A percentile compares a stretch with the other conserved stretches of the same genome.
Evolutionary conservation across 2,888 invertebrate species (phyloP).

Genomic region (Unio delphinus): DNA sequence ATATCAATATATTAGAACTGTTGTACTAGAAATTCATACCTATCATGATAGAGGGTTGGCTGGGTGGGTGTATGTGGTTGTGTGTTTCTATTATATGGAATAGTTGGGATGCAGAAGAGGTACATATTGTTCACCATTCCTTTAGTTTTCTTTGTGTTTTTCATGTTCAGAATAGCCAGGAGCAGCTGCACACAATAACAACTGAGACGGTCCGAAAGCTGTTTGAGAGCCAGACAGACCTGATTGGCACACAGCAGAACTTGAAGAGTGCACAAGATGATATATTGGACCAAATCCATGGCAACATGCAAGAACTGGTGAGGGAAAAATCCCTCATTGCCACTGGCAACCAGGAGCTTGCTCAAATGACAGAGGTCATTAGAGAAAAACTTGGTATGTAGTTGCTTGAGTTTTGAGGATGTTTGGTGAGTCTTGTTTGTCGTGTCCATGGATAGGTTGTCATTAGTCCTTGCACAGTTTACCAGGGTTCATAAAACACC

Average conservation of each 20-base stretch:
- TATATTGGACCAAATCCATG: constrained; percentile 74
- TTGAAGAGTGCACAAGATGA: constrained; percentile 56
- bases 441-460: no score
- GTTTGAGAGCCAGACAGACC: constrained; percentile 72
- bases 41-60: no score
- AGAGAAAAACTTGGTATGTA: constrained; percentile 74
- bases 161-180: constrained; percentile 72
- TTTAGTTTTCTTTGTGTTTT: neutral
- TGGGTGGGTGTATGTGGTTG: no score
- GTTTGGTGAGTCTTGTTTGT: no score
- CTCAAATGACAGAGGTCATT: constrained; percentile 75
- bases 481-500: no score
- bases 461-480: no score
- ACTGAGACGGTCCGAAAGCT: constrained; percentile 72
- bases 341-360: constrained; percentile 76
- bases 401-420: no score
- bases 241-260: constrained; percentile 74
- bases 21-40: no score
- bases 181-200: constrained; percentile 72
- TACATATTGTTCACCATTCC: no score
- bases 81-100: no score
- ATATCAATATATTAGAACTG: no score
- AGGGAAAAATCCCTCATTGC: constrained; percentile 77
- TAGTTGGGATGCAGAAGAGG: no score
- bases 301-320: constrained; percentile 76